Base-by-base conservation (phyloP, 2,888 invertebrate genomes). In the Drosophila lutescens region DNA sequence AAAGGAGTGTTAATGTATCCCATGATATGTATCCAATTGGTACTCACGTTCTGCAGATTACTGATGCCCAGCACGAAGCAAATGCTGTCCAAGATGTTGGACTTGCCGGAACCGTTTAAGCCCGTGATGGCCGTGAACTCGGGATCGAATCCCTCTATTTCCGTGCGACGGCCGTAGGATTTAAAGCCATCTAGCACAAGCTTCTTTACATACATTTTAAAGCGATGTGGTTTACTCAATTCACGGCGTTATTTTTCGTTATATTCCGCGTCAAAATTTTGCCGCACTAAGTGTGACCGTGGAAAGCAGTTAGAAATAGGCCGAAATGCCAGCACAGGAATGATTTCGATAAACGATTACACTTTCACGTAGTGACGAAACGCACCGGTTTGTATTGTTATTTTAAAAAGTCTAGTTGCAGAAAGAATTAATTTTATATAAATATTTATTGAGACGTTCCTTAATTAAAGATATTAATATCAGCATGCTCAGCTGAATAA, bases 101-200 rank as follows among this genome's bases (percentile, higher is more conserved):
- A 99, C 93, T 99, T 99, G 38, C 99, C 99, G 77, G 97, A 98
- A 8, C 99, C 99, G 92, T 99, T 99, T 50, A 99, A 93, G 1
- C 99, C 99, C 13, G 99, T 99, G 59, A 99, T 99, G 4, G 99
- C 99, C 89, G 99, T 99, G 91, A 99, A 99, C 91, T 97, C 95
- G 0, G 94, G 94, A 93, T 99, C 99, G 91, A 99, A 99, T 2
- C 96, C 97, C 75, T 95, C 95, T 55, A 99, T 95, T 93, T 98
- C 98, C 0, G 98, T 98, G 78, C 97, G 93, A 80, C 96, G 96
- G 0, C 98, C 98, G 89, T 99, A 99, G 0, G 99, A 99, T 93
- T 99, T 99, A 91, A 99, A 99, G 49, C 99, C 99, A 90, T 99
- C 99, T 53, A 99, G 93, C 38, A 97, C 94, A 82, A 99, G 96